phyloP scores from a whole-genome alignment of 2,113 vertebrate genomes.

The Psittacara wagleri region DNA sequence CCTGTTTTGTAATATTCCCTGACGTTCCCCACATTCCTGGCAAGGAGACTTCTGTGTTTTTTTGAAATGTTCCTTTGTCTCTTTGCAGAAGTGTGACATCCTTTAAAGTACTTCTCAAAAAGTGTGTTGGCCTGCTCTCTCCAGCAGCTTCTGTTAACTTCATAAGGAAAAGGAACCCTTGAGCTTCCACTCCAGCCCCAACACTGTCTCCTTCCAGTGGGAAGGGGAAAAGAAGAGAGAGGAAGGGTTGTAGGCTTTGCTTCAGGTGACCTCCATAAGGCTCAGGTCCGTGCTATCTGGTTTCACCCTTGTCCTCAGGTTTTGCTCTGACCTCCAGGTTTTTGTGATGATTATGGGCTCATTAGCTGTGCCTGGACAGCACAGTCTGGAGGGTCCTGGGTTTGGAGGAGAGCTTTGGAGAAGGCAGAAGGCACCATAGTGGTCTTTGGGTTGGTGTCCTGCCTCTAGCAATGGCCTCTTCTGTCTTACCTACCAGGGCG shows the following conservation, averaged over 20 bases:
- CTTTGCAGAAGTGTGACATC: slow-evolving; percentile 16
- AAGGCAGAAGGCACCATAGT: neutral
- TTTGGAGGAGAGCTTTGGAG: neutral
- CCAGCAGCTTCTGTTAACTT: neutral
- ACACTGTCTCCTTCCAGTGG: neutral
- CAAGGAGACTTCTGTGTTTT: neutral
- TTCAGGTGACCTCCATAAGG: neutral
- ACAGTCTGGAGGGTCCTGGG: neutral
- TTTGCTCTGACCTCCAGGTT: neutral
- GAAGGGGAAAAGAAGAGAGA: neutral
- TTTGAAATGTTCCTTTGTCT: neutral
- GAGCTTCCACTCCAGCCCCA: neutral
- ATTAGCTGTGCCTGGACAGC: neutral
- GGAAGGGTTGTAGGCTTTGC: neutral
- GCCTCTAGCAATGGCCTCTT: neutral
- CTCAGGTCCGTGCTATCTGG: neutral
- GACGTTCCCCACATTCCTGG: slow-evolving; percentile 65
- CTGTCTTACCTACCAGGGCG: neutral
- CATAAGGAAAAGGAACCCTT: neutral
- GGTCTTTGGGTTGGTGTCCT: neutral
- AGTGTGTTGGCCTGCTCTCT: neutral
- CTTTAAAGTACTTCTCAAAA: neutral
- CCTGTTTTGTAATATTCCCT: slow-evolving; percentile 62
- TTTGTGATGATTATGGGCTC: neutral
- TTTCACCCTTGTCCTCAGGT: neutral